Evolutionary conservation across 2,888 invertebrate genomes (phyloP).

Genomic region (Aricia artaxerxes): DNA sequence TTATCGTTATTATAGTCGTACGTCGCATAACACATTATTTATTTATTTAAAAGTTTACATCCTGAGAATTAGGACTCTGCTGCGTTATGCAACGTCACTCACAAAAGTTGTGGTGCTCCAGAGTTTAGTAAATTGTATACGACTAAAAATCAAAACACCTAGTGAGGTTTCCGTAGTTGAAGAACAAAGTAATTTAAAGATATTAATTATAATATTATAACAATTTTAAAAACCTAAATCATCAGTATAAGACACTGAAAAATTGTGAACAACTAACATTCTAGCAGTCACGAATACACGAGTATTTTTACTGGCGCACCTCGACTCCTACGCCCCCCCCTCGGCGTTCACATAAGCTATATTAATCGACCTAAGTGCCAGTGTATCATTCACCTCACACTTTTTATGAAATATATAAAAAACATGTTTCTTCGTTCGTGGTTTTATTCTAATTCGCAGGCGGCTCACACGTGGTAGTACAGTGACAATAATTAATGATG

Average conservation of each 20-base stretch:
- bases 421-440: slow-evolving; percentile 44
- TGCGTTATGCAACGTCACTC: no score
- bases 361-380: slow-evolving; percentile 46
- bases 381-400: slow-evolving; percentile 53
- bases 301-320: slow-evolving; percentile 18
- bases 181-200: no score
- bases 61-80: no score
- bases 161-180: no score
- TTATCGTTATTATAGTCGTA: no score
- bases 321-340: slow-evolving; percentile 56
- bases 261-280: not conserved
- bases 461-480: slow-evolving; percentile 65
- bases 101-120: no score
- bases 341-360: slow-evolving; percentile 50
- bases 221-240: not conserved
- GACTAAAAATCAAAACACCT: no score
- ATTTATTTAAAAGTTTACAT: no score
- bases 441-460: slow-evolving; percentile 56
- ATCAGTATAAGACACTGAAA: not conserved
- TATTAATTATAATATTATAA: no score
- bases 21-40: no score
- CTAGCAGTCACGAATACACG: not conserved
- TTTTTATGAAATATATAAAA: slow-evolving; percentile 51
- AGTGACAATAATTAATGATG: not conserved
- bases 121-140: no score